Evolutionary conservation across 1,140 invertebrate genomes (phyloP).

Genomic region (Drosophila kepulauana): DNA sequence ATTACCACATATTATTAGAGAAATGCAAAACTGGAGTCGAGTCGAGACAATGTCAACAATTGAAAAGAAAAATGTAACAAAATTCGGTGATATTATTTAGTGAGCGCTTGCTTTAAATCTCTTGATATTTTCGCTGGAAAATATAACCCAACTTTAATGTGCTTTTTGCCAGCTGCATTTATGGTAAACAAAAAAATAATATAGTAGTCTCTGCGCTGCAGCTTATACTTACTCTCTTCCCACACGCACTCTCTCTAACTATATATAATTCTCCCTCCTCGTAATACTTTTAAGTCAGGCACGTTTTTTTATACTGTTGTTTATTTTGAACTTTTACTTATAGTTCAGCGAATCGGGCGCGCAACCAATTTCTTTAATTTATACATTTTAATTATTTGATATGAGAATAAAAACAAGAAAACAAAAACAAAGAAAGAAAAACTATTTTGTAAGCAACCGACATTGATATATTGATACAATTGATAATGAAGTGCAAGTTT

Average conservation of each 20-base stretch:
- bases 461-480: conserved; percentile 67
- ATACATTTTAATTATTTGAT: conserved; percentile 69
- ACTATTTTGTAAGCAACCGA: conserved; percentile 70
- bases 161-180: conserved; percentile 52
- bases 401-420: conserved; percentile 28
- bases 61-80: conserved; percentile 26
- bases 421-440: conserved; percentile 35
- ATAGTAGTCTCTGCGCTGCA: conserved; percentile 29
- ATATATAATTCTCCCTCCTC: conserved; percentile 19
- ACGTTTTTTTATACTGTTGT: conserved; percentile 69
- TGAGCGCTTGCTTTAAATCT: conserved; percentile 71
- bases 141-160: conserved; percentile 22
- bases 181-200: conserved; percentile 26
- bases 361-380: conserved; percentile 68
- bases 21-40: conserved; percentile 13
- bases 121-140: not conserved
- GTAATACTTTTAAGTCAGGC: conserved; percentile 54
- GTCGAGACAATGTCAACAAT: conserved; percentile 40
- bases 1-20: conserved; percentile 29
- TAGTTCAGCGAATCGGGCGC: conserved; percentile 47
- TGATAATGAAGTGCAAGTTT: conserved; percentile 75
- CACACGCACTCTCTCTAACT: conserved; percentile 15
- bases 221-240: conserved; percentile 23
- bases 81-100: conserved; percentile 83
- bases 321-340: conserved; percentile 63